Percentiles rank a stretch among this genome's conserved stretches.
Conservation (phyloP, 2,113 vertebrate species). For the Raphicerus campestris region DNA sequence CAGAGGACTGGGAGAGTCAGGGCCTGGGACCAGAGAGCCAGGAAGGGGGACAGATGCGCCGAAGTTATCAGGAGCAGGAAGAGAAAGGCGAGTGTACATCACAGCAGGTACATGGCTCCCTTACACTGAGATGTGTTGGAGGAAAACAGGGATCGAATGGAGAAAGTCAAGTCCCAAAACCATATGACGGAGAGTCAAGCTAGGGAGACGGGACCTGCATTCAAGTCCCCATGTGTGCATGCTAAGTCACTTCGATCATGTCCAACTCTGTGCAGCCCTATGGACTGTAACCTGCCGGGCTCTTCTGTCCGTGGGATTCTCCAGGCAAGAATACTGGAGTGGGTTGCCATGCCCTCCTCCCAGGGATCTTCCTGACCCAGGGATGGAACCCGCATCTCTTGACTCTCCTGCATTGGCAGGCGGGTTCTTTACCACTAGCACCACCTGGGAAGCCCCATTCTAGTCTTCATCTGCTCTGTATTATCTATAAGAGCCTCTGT, state of each 20-base stretch:
- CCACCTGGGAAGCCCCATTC: not conserved
- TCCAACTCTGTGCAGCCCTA: not conserved
- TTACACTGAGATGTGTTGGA: not conserved
- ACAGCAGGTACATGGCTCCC: not conserved
- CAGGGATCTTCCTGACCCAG: not conserved
- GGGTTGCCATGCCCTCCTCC: not conserved
- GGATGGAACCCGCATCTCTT: not conserved
- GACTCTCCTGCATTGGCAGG: not conserved
- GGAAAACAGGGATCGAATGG: not conserved
- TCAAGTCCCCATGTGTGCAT: not conserved
- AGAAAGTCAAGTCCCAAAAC: not conserved
- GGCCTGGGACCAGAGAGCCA: rapidly evolving
- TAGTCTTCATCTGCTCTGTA: too few species aligned
- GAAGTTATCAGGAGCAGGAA: not conserved
- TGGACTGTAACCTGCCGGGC: not conserved
- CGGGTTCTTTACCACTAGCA: not conserved
- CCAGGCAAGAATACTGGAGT: not conserved
- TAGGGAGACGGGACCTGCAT: not conserved
- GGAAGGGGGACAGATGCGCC: not conserved
- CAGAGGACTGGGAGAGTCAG: not conserved
- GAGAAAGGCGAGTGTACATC: not conserved
- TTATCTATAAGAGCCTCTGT: not conserved
- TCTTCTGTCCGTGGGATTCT: not conserved
- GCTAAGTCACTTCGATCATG: not conserved
- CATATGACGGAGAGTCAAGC: not conserved